These are phyloP conservation scores for Scaptomyza cyrtandrae DNA, from an alignment of 2,888 invertebrate species.

Conservation along the genomic window DNA sequence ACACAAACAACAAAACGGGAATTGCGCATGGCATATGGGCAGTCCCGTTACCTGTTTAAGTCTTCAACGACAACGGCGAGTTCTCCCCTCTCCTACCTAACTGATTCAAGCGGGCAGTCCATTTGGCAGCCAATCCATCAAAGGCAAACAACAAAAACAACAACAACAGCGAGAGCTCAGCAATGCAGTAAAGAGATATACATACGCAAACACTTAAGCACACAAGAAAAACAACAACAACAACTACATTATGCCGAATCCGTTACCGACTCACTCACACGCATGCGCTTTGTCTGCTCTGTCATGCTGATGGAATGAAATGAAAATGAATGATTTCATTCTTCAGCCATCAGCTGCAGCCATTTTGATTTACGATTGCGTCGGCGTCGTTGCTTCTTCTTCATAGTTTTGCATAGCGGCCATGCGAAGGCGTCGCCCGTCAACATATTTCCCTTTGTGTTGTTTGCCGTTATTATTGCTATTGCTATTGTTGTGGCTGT, in stretches of 20 bases:
- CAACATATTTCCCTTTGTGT: conserved; percentile 50
- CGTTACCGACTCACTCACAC: conserved; percentile 54
- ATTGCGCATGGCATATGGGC: conserved; percentile 72
- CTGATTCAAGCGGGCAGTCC: conserved; percentile 26
- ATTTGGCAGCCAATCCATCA: conserved; percentile 57
- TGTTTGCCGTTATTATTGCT: conserved; percentile 17
- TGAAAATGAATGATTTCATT: conserved; percentile 73
- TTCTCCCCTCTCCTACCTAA: conserved; percentile 1
- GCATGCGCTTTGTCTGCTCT: conserved; percentile 64
- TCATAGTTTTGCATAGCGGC: conserved; percentile 59
- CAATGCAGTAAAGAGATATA: conserved; percentile 48
- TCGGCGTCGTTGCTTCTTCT: conserved; percentile 35
- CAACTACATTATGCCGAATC: background rate
- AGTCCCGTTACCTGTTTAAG: conserved; percentile 77
- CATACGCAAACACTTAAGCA: conserved; percentile 9
- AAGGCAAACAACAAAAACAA: conserved; percentile 33
- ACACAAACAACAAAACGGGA: conserved; percentile 39
- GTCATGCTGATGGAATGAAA: conserved; percentile 45
- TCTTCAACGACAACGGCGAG: conserved; percentile 61
- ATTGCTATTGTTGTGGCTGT: conserved; percentile 26
- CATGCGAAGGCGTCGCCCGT: conserved; percentile 73
- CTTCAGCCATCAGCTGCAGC: conserved; percentile 82
- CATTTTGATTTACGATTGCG: conserved; percentile 84
- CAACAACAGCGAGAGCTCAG: conserved; percentile 41
- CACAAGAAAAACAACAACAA: conserved; percentile 34